Evolutionary conservation across 2,113 vertebrate species (phyloP).

Genomic region (Cyprinodon variegatus): DNA sequence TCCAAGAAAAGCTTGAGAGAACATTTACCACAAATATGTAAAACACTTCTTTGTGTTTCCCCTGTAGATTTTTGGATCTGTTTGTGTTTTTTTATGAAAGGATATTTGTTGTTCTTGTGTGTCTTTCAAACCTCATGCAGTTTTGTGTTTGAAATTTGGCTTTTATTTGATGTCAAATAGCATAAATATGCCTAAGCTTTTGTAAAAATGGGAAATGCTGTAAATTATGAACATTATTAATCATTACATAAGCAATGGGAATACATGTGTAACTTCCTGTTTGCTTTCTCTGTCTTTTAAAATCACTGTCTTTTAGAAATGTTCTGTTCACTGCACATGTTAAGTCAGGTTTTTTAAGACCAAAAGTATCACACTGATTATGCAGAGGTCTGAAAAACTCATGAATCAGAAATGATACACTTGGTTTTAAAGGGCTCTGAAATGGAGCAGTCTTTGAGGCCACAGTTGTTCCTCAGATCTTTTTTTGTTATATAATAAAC

Average conservation of each 20-base stretch:
- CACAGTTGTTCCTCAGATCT: neutral
- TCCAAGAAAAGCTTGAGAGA: conserved; percentile 54
- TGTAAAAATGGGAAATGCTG: conserved; percentile 18
- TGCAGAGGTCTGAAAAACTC: conserved; percentile 37
- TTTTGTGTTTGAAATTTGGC: conserved; percentile 4
- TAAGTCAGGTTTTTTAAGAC: too few relatives aligned
- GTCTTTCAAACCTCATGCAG: conserved; percentile 17
- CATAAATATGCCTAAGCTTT: conserved; percentile 17
- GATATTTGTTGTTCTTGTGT: neutral
- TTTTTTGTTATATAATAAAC: neutral
- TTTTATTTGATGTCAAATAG: conserved; percentile 38
- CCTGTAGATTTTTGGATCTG: conserved; percentile 14
- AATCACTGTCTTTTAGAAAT: conserved; percentile 1
- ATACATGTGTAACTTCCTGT: conserved; percentile 35
- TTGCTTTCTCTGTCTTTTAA: conserved; percentile 32
- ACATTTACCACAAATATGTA: conserved; percentile 43
- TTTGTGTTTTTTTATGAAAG: neutral
- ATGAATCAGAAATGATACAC: conserved; percentile 2
- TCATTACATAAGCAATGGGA: conserved; percentile 18
- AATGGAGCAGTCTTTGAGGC: conserved; percentile 11
- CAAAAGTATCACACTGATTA: too few relatives aligned
- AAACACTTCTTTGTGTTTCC: conserved; percentile 47
- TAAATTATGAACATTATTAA: conserved; percentile 43
- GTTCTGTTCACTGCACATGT: too few relatives aligned
- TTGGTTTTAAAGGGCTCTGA: too few relatives aligned